A percentile compares a stretch with the other conserved stretches of the same genome.
Conservation (phyloP, 2,797 vertebrate genomes). For the Pangasius larnaudii region DNA sequence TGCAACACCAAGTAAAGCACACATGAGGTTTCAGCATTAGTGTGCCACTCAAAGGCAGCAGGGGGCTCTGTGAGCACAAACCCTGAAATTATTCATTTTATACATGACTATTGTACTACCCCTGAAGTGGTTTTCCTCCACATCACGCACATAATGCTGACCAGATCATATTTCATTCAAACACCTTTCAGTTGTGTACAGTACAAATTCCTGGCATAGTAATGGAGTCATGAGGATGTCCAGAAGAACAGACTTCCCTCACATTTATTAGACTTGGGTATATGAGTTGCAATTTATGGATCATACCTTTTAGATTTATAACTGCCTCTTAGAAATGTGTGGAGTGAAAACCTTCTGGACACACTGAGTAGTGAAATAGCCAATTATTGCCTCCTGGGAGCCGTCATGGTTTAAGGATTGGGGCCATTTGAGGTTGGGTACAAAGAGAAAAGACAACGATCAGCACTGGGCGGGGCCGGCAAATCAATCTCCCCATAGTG, state of each 20-base stretch:
- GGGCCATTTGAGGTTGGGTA: conserved; percentile 12
- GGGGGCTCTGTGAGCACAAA: conserved; percentile 36
- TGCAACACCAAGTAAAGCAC: conserved; percentile 25
- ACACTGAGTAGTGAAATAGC: conserved; percentile 39
- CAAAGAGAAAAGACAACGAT: conserved; percentile 30
- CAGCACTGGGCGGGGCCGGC: conserved; percentile 14
- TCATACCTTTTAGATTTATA: neutral
- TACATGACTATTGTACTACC: conserved; percentile 47
- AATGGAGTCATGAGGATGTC: conserved; percentile 30
- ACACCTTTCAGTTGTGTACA: neutral
- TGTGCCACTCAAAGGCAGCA: conserved; percentile 25
- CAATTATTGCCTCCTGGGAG: conserved; percentile 44
- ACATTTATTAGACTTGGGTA: conserved; percentile 1
- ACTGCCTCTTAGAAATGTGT: neutral
- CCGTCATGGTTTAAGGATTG: conserved; percentile 6
- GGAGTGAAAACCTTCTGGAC: neutral
- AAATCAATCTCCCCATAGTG: neutral
- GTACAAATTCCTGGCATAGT: conserved; percentile 9
- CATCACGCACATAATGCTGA: conserved; percentile 3
- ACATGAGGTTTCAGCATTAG: conserved; percentile 30
- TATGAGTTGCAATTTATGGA: conserved; percentile 1
- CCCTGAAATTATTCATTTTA: conserved; percentile 11
- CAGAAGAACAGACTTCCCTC: neutral
- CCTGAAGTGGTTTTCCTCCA: conserved; percentile 40
- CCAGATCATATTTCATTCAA: conserved; percentile 7